phyloP scores from a whole-genome alignment of 2,888 invertebrate species.

The Xiphydria camelus region DNA sequence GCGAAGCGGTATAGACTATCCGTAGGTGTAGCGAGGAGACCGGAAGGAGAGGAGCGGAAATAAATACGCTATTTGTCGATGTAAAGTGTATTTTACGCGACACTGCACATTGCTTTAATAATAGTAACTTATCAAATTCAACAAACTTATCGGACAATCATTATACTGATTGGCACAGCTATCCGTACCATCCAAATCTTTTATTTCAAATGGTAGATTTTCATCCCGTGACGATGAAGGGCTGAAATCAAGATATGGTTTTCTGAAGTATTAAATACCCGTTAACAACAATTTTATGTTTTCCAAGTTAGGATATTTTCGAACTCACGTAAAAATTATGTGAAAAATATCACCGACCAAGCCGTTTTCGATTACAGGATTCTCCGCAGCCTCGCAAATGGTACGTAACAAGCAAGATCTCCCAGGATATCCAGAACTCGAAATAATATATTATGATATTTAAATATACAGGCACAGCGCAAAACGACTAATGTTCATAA shows the following conservation, averaged over 20 bases:
- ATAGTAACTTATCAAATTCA: constrained; percentile 58
- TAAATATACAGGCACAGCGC: neutral
- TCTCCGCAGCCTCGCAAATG: constrained; percentile 67
- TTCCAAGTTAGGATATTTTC: neutral
- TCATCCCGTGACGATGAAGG: constrained; percentile 64
- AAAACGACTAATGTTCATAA: no score
- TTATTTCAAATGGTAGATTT: constrained; percentile 60
- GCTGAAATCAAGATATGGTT: constrained; percentile 57
- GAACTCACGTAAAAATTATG: constrained; percentile 69
- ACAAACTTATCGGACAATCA: constrained; percentile 60
- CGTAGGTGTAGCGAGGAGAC: no score
- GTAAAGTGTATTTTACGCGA: no score
- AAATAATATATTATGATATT: constrained; percentile 19
- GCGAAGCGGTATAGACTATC: no score
- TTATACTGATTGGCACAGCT: constrained; percentile 59
- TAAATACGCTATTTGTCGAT: no score
- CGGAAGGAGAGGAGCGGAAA: no score
- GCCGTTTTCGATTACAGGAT: constrained; percentile 63
- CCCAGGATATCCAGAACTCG: constrained; percentile 64
- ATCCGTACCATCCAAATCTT: constrained; percentile 61
- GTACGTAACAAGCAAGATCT: constrained; percentile 64
- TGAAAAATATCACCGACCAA: constrained; percentile 70
- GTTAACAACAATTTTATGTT: neutral
- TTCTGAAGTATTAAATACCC: neutral
- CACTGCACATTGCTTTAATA: neutral